Base-by-base conservation (phyloP, 2,888 invertebrate species). In the Clostera curtula region DNA sequence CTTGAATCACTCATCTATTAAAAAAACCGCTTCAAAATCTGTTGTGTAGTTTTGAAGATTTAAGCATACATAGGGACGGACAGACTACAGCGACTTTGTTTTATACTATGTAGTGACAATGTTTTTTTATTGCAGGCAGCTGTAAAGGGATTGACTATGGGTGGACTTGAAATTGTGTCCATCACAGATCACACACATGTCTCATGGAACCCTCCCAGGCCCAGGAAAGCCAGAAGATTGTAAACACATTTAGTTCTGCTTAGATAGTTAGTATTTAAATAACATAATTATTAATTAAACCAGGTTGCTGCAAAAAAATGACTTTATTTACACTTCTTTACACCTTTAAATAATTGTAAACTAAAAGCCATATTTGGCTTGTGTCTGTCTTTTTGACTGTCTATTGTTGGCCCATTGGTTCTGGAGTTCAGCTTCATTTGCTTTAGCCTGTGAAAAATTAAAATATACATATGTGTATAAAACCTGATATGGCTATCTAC, bases 331-430 rank as follows among this genome's bases (percentile, higher is more conserved):
- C 27, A 25, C 34, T 38, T 25, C 22, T 8, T 36, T 17, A 7
- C 8, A 21, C 11, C 14, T 12, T 5, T 13, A 3, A 16, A 24
- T 6, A 26, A 16, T 18, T 10, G 24, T 26, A 12, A 24, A 27
- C 76, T 89, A 97, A 83, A 97, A 97, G 21, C 97, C 97, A 86
- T 97, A 97, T 88, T 97, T 97, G 16, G 94, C 92, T 67, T 96
- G 93, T n/a, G 96, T 95, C 71, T 95, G 93, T 59, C 92, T 88
- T 49, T 92, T 89, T 2, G 92, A 91, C 79, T 92, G 88, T 53
- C 92, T 88, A 66, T 93, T 97, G 46, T 92, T 88, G 4, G 97
- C 90, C 97, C 97, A 98, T 76, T 95, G 93, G 60, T 95, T 96
- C 66, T 97, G 94, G 25, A 98, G 72, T 58, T 97, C 96, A 34